These are phyloP conservation scores for Drosophila neotestacea DNA, from an alignment of 2,888 invertebrate genomes.

Conservation along the genomic window DNA sequence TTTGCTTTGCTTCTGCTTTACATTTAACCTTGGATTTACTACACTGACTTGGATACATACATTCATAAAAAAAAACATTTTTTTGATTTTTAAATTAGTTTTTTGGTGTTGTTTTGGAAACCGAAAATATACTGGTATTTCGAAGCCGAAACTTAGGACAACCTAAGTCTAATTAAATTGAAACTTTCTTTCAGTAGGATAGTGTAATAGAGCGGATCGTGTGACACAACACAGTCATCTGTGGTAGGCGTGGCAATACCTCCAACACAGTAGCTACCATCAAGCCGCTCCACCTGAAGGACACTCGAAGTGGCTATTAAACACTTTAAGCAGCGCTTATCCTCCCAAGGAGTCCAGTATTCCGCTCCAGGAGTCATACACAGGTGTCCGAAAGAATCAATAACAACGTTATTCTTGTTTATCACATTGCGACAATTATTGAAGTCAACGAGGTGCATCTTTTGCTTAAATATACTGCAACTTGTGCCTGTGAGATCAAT, in stretches of 20 bases:
- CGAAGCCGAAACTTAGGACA: no score
- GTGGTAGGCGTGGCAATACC: slow-evolving; percentile 54
- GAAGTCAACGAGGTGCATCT: not conserved
- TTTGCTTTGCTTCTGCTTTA: no score
- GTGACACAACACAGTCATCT: slow-evolving; percentile 1
- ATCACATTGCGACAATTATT: not conserved
- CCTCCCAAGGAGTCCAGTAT: fast-evolving
- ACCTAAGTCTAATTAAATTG: no score
- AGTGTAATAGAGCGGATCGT: slow-evolving; percentile 8
- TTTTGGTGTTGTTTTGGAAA: no score
- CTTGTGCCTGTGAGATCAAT: slow-evolving; percentile 2
- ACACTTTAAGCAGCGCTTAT: slow-evolving; percentile 26
- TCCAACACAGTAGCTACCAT: slow-evolving; percentile 42
- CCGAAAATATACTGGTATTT: no score
- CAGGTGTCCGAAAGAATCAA: slow-evolving; percentile 15
- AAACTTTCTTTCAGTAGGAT: not conserved
- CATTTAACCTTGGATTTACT: no score
- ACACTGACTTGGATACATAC: no score
- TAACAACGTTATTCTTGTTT: not conserved
- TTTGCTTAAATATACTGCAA: slow-evolving; percentile 16
- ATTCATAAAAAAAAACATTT: no score
- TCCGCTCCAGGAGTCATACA: slow-evolving; percentile 16
- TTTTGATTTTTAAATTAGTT: no score
- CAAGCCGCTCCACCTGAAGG: slow-evolving; percentile 33
- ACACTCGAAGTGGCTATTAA: slow-evolving; percentile 44